Base-by-base conservation (phyloP, 1,140 invertebrate species). In the Lysiphlebus fabarum region DNA sequence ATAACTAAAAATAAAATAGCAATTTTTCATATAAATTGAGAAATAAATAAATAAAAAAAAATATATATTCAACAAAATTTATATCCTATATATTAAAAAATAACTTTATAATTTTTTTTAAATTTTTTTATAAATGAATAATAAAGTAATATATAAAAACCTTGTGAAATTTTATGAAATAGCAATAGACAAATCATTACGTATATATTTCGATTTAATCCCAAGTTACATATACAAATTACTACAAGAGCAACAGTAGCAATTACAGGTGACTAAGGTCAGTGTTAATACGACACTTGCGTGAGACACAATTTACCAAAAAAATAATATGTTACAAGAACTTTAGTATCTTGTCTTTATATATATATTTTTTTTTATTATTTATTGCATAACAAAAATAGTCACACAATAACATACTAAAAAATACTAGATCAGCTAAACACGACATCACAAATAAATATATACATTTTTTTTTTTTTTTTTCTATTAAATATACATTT, bases 261-360 rank as follows among this genome's bases (percentile, higher is more conserved):
- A 77, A 77, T 77, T 77, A 77, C 65, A 76, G 75, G 75, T 76
- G 74, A 77, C 67, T 72, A 72, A 75, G 75, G 75, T 77, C 75
- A 76, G 70, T 76, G 74, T 76, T 76, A 76, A 77, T 77, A 75
- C 65, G 69, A 68, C 70, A 65, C 64, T 77, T 67, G 74, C 75
- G 75, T 77, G 75, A 75, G 75, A 77, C 69, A 74, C 64, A 67
- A 69, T 65, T 67, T 73, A 74, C 75, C 75, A 1, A 26, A 77
- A 76, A 77, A 77, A 77, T 77, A 73, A 76, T 68, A 77, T 70
- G 70, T 63, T 74, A 75, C 59, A 67, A 62, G 47, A 59, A 59
- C 57, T 66, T 37, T 42, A 62, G 65, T 69, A 64, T 48, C 49
- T 2, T 33, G n/a, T n/a, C n/a, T n/a, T n/a, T n/a, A n/a, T n/a